Percentiles rank a stretch among this genome's conserved stretches.
Evolutionary conservation across 2,888 invertebrate genomes (phyloP).

Genomic region (Melanostoma mellinum): DNA sequence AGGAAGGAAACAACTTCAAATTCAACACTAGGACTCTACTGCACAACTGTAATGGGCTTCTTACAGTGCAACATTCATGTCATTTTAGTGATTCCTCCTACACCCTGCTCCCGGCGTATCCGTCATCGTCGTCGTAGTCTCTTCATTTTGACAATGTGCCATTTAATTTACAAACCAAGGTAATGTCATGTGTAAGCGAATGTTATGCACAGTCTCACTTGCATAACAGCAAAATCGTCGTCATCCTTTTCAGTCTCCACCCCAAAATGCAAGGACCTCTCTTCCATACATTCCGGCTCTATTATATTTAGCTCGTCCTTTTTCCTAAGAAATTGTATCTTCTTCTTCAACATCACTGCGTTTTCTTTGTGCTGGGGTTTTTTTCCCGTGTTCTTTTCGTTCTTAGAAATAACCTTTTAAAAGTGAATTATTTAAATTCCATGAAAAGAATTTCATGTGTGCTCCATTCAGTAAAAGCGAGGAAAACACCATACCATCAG

Average conservation of each 20-base stretch:
- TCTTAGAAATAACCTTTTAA: slow-evolving; percentile 61
- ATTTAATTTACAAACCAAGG: slow-evolving; percentile 64
- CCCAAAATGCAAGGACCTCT: slow-evolving; percentile 25
- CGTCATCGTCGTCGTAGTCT: neutral
- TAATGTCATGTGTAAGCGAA: slow-evolving; percentile 62
- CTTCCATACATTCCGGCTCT: slow-evolving; percentile 8
- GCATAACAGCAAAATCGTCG: slow-evolving; percentile 6
- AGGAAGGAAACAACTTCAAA: neutral
- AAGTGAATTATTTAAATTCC: slow-evolving; percentile 71
- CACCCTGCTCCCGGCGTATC: neutral
- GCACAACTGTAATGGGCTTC: neutral
- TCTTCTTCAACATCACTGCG: slow-evolving; percentile 55
- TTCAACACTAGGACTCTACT: neutral
- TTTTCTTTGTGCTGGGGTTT: slow-evolving; percentile 39
- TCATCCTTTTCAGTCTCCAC: neutral
- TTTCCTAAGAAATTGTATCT: slow-evolving; percentile 53
- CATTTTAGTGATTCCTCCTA: slow-evolving; percentile 27
- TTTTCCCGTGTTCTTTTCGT: slow-evolving; percentile 42
- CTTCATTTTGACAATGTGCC: slow-evolving; percentile 31
- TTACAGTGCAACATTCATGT: slow-evolving; percentile 21
- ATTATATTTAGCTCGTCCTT: slow-evolving; percentile 20
- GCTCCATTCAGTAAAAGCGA: slow-evolving; percentile 39
- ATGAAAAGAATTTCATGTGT: slow-evolving; percentile 68
- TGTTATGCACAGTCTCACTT: slow-evolving; percentile 23
- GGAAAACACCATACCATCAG: neutral